Evolutionary conservation across 2,888 invertebrate species (phyloP).

Genomic region (Acanthopleura granulata): DNA sequence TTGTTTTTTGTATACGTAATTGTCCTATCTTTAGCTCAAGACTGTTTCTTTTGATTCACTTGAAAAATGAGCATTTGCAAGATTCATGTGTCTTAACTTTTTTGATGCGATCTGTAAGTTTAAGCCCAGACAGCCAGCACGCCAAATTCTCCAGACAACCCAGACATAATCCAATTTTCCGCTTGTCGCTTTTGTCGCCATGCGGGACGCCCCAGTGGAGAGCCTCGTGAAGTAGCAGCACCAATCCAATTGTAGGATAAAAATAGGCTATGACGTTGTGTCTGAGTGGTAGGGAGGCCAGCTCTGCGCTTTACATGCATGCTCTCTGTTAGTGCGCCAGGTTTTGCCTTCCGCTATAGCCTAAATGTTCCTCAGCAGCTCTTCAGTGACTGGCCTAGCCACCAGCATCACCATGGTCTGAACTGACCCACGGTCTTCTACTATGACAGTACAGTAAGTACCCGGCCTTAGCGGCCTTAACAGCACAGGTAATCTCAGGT

Average conservation of each 20-base stretch:
- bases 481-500: too few relatives aligned
- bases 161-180: too few relatives aligned
- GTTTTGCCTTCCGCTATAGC: neutral
- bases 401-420: neutral
- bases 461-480: neutral
- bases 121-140: too few relatives aligned
- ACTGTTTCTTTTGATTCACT: too few relatives aligned
- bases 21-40: too few relatives aligned
- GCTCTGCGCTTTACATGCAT: neutral
- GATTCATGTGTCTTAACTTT: too few relatives aligned
- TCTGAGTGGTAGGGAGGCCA: neutral
- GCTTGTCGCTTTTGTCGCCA: neutral
- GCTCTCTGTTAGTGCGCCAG: slow-evolving; percentile 4
- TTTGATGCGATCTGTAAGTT: too few relatives aligned
- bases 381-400: neutral
- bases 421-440: neutral
- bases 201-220: neutral
- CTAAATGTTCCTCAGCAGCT: neutral
- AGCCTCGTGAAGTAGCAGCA: neutral
- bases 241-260: slow-evolving; percentile 7
- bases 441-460: neutral
- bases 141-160: too few relatives aligned
- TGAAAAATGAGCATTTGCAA: too few relatives aligned
- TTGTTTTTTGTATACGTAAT: too few relatives aligned
- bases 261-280: slow-evolving; percentile 5